phyloP scores from a whole-genome alignment of 2,888 invertebrate species.

The Euzetes globulus region DNA sequence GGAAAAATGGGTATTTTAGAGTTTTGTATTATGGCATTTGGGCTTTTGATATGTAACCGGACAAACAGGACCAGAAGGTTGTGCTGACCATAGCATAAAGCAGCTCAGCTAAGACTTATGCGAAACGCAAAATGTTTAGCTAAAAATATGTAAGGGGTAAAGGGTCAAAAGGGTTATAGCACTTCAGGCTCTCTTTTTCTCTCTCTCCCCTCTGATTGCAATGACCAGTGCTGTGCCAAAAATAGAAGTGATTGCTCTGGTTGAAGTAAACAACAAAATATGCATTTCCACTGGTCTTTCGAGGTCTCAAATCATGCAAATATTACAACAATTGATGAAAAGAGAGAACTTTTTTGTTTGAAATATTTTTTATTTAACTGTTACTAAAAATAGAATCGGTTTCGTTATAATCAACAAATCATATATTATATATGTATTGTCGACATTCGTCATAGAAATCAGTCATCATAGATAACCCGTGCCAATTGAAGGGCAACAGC shows the following conservation, averaged over 20 bases:
- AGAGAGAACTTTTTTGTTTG: background rate
- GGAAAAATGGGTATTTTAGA: no score
- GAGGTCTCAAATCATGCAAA: slow-evolving; percentile 13
- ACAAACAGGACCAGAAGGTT: background rate
- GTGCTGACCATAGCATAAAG: background rate
- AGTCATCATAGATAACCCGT: background rate
- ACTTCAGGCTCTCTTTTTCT: background rate
- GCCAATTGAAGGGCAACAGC: slow-evolving; percentile 25
- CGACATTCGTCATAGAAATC: slow-evolving; percentile 5
- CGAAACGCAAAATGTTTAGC: slow-evolving; percentile 17
- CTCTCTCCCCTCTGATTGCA: background rate
- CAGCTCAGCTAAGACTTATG: slow-evolving; percentile 17
- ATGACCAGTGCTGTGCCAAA: slow-evolving; percentile 16
- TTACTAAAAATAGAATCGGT: slow-evolving; percentile 3
- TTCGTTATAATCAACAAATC: background rate
- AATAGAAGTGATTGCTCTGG: background rate
- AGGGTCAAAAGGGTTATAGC: background rate
- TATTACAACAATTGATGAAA: background rate
- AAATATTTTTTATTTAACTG: background rate
- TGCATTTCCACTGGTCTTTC: background rate
- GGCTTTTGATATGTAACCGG: background rate
- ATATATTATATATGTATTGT: slow-evolving; percentile 10
- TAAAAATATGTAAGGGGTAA: slow-evolving; percentile 16
- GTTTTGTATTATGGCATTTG: no score
- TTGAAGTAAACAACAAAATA: slow-evolving; percentile 13